Evolutionary conservation across 2,113 vertebrate genomes (phyloP), one percentile per base, ranked within the genome.

Genomic region (Cebus imitator): DNA sequence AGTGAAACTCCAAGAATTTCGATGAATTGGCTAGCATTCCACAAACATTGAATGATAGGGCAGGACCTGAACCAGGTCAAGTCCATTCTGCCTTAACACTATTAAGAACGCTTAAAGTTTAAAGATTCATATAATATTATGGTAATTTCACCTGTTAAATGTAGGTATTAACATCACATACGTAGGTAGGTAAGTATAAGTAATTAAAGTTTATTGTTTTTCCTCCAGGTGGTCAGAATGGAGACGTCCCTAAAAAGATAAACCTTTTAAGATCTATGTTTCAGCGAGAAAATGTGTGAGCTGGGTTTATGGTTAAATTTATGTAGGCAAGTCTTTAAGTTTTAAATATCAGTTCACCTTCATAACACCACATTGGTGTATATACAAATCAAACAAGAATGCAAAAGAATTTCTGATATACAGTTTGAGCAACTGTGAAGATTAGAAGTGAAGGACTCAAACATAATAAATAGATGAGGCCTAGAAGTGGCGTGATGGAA

Each of bases 391-490:
- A 76, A 81, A 82, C 8, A 87, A 18, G 2, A 17, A 61, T 68
- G 25, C 58, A 35, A 16, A 80, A 43, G 8, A 95, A 55, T 37
- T 73, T 48, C 23, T 6, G 16, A 79, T 5, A 76, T 11, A 21
- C 2, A 73, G 18, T 90, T 75, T 58, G 16, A 35, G 14, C 18
- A 64, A 6, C n/a, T 43, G 20, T 25, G 83, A 94, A 84, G 6
- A 5, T 30, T 32, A n/a, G n/a, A 10, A 58, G 1, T 45, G 6
- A 35, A 48, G 20, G 58, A 50, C 0, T 3, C 3, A 61, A 16
- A 3, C 23, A 0, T 80, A 14, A 30, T 1, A 1, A 14, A 30
- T 1, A 1, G 25, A 32, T 30, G 11, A 9, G 16, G 3, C 16
- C 40, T 68, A 58, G 37, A 82, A 64, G 75, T 23, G 40, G n/a